Evolutionary conservation across 2,113 vertebrate genomes (phyloP).

Genomic region (Benitochromis conjunctus): DNA sequence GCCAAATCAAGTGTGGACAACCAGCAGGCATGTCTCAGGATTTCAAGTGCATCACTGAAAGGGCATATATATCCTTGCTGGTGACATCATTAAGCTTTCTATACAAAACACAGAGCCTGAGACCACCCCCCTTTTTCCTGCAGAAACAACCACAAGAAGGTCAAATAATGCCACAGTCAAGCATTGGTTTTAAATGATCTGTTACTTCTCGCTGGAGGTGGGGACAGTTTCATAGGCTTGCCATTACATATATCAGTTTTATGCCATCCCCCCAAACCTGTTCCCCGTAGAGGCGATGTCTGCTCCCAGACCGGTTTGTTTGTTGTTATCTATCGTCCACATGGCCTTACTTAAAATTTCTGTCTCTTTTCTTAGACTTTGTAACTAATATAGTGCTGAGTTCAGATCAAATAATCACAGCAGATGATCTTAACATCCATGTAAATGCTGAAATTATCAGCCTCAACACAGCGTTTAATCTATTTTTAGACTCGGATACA

Average conservation of each 20-base stretch:
- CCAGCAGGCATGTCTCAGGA: neutral
- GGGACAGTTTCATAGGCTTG: neutral
- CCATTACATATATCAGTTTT: neutral
- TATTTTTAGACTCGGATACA: neutral
- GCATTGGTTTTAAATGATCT: neutral
- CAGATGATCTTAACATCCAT: neutral
- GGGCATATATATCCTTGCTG: neutral
- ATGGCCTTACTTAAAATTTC: neutral
- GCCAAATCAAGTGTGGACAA: neutral
- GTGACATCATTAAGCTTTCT: neutral
- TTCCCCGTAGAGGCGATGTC: no score
- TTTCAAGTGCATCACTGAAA: neutral
- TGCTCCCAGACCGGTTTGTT: neutral
- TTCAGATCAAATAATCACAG: neutral
- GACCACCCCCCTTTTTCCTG: neutral
- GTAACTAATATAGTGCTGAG: neutral
- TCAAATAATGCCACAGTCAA: neutral
- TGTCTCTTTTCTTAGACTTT: neutral
- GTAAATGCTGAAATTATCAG: neutral
- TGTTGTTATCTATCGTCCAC: accelerated
- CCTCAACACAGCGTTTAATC: neutral
- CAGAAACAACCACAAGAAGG: neutral
- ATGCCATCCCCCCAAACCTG: no score
- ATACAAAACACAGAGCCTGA: neutral
- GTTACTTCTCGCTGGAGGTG: neutral